Percentiles rank a stretch among this genome's conserved stretches.
These are phyloP conservation scores for Seladonia tumulorum DNA, from an alignment of 2,888 invertebrate genomes.

Conservation along the genomic window DNA sequence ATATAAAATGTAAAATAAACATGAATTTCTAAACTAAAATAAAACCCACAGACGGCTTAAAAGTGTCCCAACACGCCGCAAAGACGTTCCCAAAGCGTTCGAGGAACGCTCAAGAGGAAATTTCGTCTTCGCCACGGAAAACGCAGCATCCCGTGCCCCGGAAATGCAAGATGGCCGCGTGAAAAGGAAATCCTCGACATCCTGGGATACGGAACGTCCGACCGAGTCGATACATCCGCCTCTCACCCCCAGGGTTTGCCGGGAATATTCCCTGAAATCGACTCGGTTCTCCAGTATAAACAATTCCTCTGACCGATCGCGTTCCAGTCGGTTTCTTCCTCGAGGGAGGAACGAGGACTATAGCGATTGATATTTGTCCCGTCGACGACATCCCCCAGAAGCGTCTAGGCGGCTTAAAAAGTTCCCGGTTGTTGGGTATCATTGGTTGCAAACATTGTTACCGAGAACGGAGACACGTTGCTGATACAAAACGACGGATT, in stretches of 20 bases:
- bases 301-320: slow-evolving; percentile 30
- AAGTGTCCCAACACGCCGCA: background rate
- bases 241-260: slow-evolving; percentile 41
- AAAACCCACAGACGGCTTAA: background rate
- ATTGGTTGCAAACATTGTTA: slow-evolving; percentile 25
- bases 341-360: background rate
- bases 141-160: background rate
- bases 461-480: background rate
- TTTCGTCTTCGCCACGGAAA: slow-evolving; percentile 19
- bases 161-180: slow-evolving; percentile 28
- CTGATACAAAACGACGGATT: slow-evolving; percentile 43
- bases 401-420: slow-evolving; percentile 2
- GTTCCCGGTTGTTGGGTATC: slow-evolving; percentile 7
- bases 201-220: slow-evolving; percentile 20
- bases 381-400: background rate
- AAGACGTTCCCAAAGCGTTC: background rate
- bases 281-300: slow-evolving; percentile 69
- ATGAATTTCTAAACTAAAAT: background rate
- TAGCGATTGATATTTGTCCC: slow-evolving; percentile 21
- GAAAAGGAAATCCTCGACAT: slow-evolving; percentile 7
- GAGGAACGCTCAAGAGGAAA: background rate
- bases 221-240: slow-evolving; percentile 37
- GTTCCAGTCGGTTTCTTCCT: background rate
- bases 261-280: slow-evolving; percentile 60
- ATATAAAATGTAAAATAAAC: too few species aligned